Conservation (phyloP, 2,888 invertebrate genomes). For the Platycheirus albimanus region DNA sequence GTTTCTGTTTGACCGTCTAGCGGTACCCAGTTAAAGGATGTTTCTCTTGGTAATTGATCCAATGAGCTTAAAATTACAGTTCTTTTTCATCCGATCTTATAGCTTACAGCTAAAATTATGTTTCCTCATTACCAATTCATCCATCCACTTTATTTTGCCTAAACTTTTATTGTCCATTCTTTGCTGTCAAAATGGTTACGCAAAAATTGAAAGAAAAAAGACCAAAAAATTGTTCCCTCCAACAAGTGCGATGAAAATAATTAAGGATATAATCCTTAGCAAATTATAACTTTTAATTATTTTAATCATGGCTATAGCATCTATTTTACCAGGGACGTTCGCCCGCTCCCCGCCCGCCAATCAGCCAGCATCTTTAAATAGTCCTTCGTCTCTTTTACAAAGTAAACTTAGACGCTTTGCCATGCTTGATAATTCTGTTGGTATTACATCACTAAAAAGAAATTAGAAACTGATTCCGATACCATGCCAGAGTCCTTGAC, state of each 20-base stretch:
- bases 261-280: neutral
- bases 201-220: neutral
- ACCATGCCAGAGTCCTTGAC: slow-evolving; percentile 10
- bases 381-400: slow-evolving; percentile 5
- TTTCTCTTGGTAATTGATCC: too few species aligned
- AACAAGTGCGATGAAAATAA: neutral
- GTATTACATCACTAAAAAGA: slow-evolving; percentile 35
- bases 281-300: slow-evolving; percentile 36
- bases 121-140: neutral
- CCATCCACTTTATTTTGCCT: neutral
- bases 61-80: too few species aligned
- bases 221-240: neutral
- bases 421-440: slow-evolving; percentile 21
- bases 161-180: neutral
- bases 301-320: slow-evolving; percentile 26
- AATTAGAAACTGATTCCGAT: slow-evolving; percentile 60
- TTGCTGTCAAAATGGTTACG: neutral
- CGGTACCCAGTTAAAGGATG: too few species aligned
- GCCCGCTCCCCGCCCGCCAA: neutral
- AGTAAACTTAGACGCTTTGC: slow-evolving; percentile 11
- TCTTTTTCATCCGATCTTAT: too few species aligned
- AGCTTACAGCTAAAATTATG: too few species aligned
- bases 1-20: too few species aligned
- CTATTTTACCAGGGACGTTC: neutral
- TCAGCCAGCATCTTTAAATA: too few species aligned